phyloP scores from a whole-genome alignment of 2,797 vertebrate species.

The Petrocephalus sullivani region DNA sequence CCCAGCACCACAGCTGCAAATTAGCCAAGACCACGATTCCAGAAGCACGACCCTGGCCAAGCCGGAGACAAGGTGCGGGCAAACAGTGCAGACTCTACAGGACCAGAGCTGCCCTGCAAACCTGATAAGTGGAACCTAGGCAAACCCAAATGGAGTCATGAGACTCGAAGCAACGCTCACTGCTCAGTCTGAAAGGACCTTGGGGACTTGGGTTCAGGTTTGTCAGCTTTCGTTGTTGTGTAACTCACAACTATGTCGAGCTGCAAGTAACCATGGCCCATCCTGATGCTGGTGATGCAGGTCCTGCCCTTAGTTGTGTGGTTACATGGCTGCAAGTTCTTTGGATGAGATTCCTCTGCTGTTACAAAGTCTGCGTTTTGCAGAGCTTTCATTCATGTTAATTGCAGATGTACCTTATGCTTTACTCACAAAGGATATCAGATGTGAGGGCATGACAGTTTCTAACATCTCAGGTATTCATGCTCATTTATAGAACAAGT shows the following conservation, averaged over 20 bases:
- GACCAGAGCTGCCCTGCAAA: background rate
- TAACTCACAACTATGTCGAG: background rate
- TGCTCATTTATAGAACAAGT: constrained; percentile 1
- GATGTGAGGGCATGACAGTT: background rate
- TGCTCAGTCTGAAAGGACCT: background rate
- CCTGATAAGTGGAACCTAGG: background rate
- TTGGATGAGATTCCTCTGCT: background rate
- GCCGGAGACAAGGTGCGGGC: background rate
- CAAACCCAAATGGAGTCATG: background rate
- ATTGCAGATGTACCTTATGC: background rate
- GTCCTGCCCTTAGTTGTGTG: background rate
- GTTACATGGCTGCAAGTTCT: background rate
- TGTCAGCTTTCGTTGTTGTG: background rate
- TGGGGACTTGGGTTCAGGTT: background rate
- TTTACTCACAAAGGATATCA: background rate
- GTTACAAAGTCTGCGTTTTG: background rate
- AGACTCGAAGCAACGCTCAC: background rate
- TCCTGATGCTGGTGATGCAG: background rate
- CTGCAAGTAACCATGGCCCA: background rate
- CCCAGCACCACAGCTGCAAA: background rate
- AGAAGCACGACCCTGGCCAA: background rate
- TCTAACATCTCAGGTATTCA: background rate
- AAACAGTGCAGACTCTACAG: background rate
- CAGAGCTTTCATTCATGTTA: background rate
- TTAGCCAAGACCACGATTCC: background rate